Evolutionary conservation across 2,113 vertebrate genomes (phyloP), one percentile per base, ranked within the genome.

Genomic region (Odontesthes bonariensis): DNA sequence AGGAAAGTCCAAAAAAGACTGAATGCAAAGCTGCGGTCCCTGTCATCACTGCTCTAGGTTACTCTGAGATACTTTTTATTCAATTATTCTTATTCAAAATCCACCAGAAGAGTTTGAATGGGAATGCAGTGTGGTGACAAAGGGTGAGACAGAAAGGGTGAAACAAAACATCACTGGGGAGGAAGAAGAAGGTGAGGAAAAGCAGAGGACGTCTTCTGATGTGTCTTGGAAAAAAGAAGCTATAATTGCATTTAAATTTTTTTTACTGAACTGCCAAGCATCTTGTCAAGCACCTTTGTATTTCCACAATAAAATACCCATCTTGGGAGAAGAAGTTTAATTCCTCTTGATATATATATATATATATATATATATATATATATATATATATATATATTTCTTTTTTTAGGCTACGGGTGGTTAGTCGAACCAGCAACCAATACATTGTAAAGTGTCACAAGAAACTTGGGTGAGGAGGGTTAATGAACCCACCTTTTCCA

Each of bases 401-500:
- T 42, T 60, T 47, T 16, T 47, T 17, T 0, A 16, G 13, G 86
- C 86, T 76, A 62, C 54, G 40, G 77, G 76, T 59, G n/a, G 73
- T 69, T 79, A 77, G 59, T 75, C 59, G 52, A 81, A 81, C 67
- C 85, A 85, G 76, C 83, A 67, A 79, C 83, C 83, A 88, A 77
- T 67, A 69, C 82, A 57, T 77, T 83, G 86, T 87, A 86, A 88
- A 88, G 86, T 87, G 86, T 87, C 86, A 75, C 72, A 83, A 87
- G 84, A 93, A 90, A 75, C 86, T 56, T 33, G 63, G 90, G 75
- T 77, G 78, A 76, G 61, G 83, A 70, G 87, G 92, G 92, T 94
- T 92, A 93, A 94, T 93, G 92, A 92, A 89, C 90, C 92, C 83
- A 79, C 86, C 86, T 88, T 86, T 89, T 84, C 89, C 90, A 92